Base-by-base conservation (phyloP, 2,888 invertebrate genomes). In the Vesta saturnalis region DNA sequence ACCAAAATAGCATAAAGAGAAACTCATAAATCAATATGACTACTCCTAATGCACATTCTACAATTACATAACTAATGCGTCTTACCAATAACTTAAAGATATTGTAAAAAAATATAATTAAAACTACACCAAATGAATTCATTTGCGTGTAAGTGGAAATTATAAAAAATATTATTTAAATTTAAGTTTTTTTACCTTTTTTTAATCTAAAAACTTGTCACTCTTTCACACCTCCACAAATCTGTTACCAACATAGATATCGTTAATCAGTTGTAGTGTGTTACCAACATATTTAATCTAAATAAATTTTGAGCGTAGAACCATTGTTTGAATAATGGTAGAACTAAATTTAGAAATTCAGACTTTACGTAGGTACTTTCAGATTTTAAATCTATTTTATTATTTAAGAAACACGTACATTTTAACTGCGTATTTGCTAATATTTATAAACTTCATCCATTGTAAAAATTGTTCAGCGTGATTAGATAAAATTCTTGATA, bases 1-100 rank as follows among this genome's bases (percentile, higher is more conserved):
- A 3, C 54, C n/a, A 67, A 23, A 39, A 22, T 67, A 6, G 62
- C 58, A 54, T 21, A 18, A n/a, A 35, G 14, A 6, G 47, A 15
- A 5, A 49, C 16, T 49, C 15, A 18, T 3, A 64, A 70, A 70
- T 70, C 70, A 52, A 70, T 70, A 70, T 30, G 58, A 67, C 49
- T 59, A 60, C 39, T 58, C 61, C 59, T 63, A 70, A 67, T 30
- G 66, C 58, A 23, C 63, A 66, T 49, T 49, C 47, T 18, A 18
- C 8, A 15, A 65, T 70, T 70, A 70, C 63, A 64, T 70, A 70
- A 70, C 66, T n/a, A 19, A 12, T 59, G 15, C 55, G 22, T 23
- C 15, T 61, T 54, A 35, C 21, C 39, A 55, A 1, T 15, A 15
- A 16, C 8, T 49, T 39, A 39, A 39, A 39, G 12, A n/a, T 39